Evolutionary conservation across 2,797 vertebrate species (phyloP).

Genomic region (Tauraco hartlaubi): DNA sequence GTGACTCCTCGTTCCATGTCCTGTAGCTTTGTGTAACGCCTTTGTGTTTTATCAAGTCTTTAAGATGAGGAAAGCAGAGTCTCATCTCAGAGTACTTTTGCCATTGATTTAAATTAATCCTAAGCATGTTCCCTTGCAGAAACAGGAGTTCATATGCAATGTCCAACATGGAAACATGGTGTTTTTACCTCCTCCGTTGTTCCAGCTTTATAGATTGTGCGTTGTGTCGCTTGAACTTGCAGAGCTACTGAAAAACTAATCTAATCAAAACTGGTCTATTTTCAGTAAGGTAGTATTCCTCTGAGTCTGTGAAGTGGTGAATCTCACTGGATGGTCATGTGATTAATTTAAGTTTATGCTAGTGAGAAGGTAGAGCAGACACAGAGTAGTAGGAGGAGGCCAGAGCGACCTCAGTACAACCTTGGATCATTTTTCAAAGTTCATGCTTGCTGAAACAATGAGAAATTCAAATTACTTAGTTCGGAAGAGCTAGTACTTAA

Average conservation of each 20-base stretch:
- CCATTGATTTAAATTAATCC: not conserved
- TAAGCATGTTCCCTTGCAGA: not conserved
- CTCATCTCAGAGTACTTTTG: not conserved
- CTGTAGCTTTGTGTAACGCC: not conserved
- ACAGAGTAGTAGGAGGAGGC: not conserved
- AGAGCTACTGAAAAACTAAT: not conserved
- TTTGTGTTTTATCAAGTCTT: not conserved
- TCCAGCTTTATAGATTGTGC: not conserved
- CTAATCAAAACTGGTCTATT: not conserved
- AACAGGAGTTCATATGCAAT: accelerated
- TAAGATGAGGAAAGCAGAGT: not conserved
- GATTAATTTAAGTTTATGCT: not conserved
- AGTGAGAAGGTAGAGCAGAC: not conserved
- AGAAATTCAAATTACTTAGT: not conserved
- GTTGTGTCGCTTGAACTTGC: not conserved
- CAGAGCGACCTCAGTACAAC: not conserved
- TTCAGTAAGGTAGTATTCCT: not conserved
- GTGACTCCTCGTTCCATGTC: not conserved
- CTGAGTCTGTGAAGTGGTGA: not conserved
- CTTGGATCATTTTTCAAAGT: not conserved
- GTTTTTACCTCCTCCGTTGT: not conserved
- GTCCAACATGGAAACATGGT: not conserved
- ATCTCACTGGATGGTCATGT: not conserved
- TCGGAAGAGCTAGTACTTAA: not conserved
- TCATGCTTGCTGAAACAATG: not conserved